Evolutionary conservation across 2,888 invertebrate species (phyloP).

Genomic region (Aquatica leii): DNA sequence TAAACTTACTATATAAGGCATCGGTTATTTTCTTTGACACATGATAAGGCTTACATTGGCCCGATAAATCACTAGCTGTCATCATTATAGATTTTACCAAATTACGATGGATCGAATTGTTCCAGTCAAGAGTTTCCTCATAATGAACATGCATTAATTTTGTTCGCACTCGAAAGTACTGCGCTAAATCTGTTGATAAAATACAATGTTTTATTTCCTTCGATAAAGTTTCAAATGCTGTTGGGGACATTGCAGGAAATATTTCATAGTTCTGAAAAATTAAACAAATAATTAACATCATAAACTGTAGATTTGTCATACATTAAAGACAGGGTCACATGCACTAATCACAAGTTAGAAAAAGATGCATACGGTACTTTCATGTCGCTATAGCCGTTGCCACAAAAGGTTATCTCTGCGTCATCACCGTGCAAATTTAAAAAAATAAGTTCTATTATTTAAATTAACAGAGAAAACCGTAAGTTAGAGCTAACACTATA

Average conservation of each 20-base stretch:
- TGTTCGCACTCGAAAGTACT: slow-evolving; percentile 65
- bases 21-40: slow-evolving; percentile 65
- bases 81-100: slow-evolving; percentile 67
- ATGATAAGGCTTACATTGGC: slow-evolving; percentile 67
- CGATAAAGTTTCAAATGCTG: slow-evolving; percentile 60
- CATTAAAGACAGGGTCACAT: no score
- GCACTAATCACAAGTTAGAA: no score
- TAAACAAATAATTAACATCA: neutral
- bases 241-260: slow-evolving; percentile 58
- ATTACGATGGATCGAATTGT: slow-evolving; percentile 61
- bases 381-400: no score
- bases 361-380: no score
- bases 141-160: slow-evolving; percentile 64
- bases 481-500: no score
- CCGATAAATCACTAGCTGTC: slow-evolving; percentile 70
- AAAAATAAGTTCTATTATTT: no score
- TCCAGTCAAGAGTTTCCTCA: slow-evolving; percentile 63
- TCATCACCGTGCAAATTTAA: no score
- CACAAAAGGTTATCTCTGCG: no score
- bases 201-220: slow-evolving; percentile 67
- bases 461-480: no score
- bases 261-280: slow-evolving; percentile 63
- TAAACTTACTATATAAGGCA: slow-evolving; percentile 64
- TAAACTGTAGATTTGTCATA: neutral
- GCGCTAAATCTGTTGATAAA: slow-evolving; percentile 67